These are phyloP conservation scores for Apostichopus leukothele DNA, from an alignment of 53 echinoderm and acorn worm genomes.

Conservation along the genomic window DNA sequence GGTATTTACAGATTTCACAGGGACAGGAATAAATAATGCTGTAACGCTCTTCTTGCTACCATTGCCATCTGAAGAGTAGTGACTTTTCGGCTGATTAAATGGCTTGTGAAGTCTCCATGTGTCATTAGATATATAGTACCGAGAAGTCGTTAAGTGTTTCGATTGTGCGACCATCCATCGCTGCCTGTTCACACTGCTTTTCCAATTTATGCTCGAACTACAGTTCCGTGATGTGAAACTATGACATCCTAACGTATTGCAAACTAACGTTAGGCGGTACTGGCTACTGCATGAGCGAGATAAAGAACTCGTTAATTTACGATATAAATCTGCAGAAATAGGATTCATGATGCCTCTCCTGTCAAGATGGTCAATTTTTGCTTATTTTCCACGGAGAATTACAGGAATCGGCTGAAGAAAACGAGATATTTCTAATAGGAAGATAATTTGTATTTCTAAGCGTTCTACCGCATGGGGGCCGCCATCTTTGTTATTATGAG, in stretches of 20 bases:
- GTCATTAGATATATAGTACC: background rate
- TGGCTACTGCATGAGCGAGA: background rate
- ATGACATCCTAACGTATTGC: background rate
- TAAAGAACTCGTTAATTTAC: slow-evolving; percentile 10
- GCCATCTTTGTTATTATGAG: slow-evolving; percentile 29
- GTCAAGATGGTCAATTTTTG: too few relatives aligned
- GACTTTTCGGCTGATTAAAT: background rate
- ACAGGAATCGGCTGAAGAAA: too few relatives aligned
- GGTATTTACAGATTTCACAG: slow-evolving; percentile 69
- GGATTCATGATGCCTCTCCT: background rate
- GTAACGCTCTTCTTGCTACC: slow-evolving; percentile 68
- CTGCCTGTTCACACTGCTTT: background rate
- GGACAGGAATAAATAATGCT: slow-evolving; percentile 90
- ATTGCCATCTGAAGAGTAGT: slow-evolving; percentile 41
- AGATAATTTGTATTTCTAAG: too few relatives aligned
- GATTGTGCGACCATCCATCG: background rate
- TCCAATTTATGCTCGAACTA: background rate
- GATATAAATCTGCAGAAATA: background rate
- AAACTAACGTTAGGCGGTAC: slow-evolving; percentile 10
- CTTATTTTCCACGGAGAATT: too few relatives aligned
- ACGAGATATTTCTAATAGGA: too few relatives aligned
- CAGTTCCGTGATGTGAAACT: background rate
- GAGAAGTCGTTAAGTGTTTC: background rate
- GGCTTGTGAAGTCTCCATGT: background rate
- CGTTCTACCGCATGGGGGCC: background rate